Conservation (phyloP, 2,888 invertebrate genomes). For the Microctonus brassicae region DNA sequence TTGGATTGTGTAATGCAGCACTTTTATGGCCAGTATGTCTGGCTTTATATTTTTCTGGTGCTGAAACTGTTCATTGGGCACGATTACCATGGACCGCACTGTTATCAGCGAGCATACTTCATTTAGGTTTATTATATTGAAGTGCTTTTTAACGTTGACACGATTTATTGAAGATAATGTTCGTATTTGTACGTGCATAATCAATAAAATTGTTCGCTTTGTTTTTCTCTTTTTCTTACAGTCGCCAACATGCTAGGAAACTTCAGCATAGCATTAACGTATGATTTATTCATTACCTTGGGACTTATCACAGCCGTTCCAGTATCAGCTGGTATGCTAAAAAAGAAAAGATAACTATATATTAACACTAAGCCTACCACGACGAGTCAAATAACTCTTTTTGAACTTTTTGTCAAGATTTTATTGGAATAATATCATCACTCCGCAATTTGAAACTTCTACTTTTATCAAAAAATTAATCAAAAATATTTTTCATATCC, state of each 20-base stretch:
- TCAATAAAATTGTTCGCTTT: not conserved
- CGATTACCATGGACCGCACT: slow-evolving; percentile 91
- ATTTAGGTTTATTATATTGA: slow-evolving; percentile 75
- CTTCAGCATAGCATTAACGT: slow-evolving; percentile 93
- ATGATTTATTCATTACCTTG: slow-evolving; percentile 94
- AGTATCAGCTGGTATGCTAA: slow-evolving; percentile 87
- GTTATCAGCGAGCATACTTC: slow-evolving; percentile 82
- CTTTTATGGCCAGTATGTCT: slow-evolving; percentile 93
- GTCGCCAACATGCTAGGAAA: slow-evolving; percentile 94
- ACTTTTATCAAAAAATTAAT: too few relatives aligned
- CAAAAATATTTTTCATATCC: too few relatives aligned
- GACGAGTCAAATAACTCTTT: too few relatives aligned
- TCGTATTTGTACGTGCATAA: too few relatives aligned
- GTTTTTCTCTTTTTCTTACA: slow-evolving; percentile 69
- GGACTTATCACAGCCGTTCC: slow-evolving; percentile 95
- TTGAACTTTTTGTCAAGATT: too few relatives aligned
- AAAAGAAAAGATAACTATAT: too few relatives aligned
- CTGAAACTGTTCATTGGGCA: slow-evolving; percentile 86
- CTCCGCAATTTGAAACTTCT: too few relatives aligned
- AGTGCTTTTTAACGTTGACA: not conserved
- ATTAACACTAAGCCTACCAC: not conserved
- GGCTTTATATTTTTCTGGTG: slow-evolving; percentile 87
- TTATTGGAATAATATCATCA: too few relatives aligned
- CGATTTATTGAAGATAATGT: not conserved
- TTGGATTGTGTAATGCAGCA: slow-evolving; percentile 89